Conservation (phyloP, 2,888 invertebrate genomes). For the Hemaris fuciformis region DNA sequence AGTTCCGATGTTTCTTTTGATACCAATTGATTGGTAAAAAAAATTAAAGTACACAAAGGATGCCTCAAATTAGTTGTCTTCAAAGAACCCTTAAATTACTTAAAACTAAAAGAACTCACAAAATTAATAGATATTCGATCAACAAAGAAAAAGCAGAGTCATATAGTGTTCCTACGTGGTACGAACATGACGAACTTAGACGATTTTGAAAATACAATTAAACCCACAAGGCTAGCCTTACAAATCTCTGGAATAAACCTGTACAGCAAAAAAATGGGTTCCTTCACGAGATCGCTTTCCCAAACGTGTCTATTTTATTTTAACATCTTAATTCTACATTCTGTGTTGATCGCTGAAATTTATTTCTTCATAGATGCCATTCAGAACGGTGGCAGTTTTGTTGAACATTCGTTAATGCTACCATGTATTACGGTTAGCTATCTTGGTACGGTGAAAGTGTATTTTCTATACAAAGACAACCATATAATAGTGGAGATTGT, state of each 20-base stretch:
- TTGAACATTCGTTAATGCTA: constrained; percentile 47
- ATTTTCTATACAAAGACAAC: constrained; percentile 41
- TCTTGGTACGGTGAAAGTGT: constrained; percentile 46
- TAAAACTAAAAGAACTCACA: background rate
- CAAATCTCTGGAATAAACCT: constrained; percentile 50
- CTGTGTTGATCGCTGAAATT: constrained; percentile 51
- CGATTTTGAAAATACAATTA: constrained; percentile 40
- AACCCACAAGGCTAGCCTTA: constrained; percentile 40
- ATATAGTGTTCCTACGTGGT: background rate
- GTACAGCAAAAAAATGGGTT: constrained; percentile 19
- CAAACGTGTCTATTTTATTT: constrained; percentile 38
- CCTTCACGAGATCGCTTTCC: constrained; percentile 28
- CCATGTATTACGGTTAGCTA: constrained; percentile 53
- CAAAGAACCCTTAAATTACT: background rate
- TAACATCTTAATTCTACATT: constrained; percentile 45
- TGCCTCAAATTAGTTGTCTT: too few relatives aligned
- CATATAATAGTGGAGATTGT: constrained; percentile 36
- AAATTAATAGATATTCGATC: background rate
- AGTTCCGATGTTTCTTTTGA: too few relatives aligned
- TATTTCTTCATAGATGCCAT: constrained; percentile 50
- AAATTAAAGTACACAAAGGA: too few relatives aligned
- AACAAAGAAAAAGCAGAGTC: background rate
- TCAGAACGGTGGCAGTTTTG: constrained; percentile 39
- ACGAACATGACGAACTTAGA: background rate
- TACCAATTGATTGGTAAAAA: too few relatives aligned